Percentiles rank a stretch among this genome's conserved stretches.
Evolutionary conservation across 1,140 invertebrate genomes (phyloP).

Genomic region (Drosophila ohnishii): DNA sequence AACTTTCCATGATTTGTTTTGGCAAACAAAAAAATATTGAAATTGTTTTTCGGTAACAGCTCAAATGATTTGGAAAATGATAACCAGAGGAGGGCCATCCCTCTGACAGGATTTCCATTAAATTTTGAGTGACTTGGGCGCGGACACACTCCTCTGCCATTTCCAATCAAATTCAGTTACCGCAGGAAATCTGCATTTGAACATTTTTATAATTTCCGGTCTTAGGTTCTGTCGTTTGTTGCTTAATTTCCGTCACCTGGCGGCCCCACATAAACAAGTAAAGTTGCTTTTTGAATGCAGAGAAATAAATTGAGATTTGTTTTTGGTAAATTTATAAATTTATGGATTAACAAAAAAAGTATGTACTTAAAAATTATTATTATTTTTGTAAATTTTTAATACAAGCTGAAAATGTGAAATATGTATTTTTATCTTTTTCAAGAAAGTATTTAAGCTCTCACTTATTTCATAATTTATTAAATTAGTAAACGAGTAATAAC

Average conservation of each 20-base stretch:
- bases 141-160: background rate
- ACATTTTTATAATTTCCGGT: slow-evolving; percentile 55
- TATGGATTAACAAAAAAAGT: background rate
- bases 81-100: slow-evolving; percentile 1
- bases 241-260: slow-evolving; percentile 67
- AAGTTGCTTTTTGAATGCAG: slow-evolving; percentile 25
- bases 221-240: slow-evolving; percentile 48
- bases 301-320: background rate
- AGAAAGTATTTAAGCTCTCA: no score
- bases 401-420: background rate
- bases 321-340: background rate
- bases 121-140: slow-evolving; percentile 15
- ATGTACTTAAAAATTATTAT: background rate
- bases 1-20: slow-evolving; percentile 44
- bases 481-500: background rate
- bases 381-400: background rate
- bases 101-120: slow-evolving; percentile 24
- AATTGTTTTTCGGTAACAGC: slow-evolving; percentile 26
- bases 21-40: slow-evolving; percentile 37
- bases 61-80: slow-evolving; percentile 49
- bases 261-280: slow-evolving; percentile 27
- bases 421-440: background rate
- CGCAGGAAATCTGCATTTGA: slow-evolving; percentile 56
- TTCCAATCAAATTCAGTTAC: slow-evolving; percentile 36
- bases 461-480: background rate